Base-by-base conservation (phyloP, 2,888 invertebrate genomes). In the Scaptomyza flava region DNA sequence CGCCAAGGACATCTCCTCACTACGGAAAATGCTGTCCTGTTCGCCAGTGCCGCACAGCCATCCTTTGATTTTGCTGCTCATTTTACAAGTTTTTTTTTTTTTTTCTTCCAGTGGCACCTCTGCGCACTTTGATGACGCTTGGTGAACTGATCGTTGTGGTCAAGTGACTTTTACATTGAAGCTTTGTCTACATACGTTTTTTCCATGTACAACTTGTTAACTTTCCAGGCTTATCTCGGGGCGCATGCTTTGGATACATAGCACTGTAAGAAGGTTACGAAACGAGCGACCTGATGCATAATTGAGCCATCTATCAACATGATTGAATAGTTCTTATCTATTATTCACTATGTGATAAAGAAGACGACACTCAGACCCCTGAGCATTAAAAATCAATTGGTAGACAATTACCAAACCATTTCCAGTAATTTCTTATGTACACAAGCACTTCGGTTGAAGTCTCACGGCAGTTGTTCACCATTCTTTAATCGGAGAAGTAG, bases 1-100 rank as follows among this genome's bases (percentile, higher is more conserved):
- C 93, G 97, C 96, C 84, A 97, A 93, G 65, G 95, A 95, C 97
- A 98, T 98, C 93, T 96, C 95, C 91, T 97, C 97, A 91, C 97
- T 96, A 67, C 97, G 94, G 92, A 97, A 97, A 93, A 97, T 94
- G 84, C 95, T 94, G 92, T 95, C 95, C 95, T 83, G 64, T 46
- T 53, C 53, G 12, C 77, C 68, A 20, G 68, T 42, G 61, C 86
- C 72, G 27, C 45, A 75, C 30, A 72, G n/a, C 45, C 56, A 79
- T 66, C 64, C 82, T 58, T 66, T 70, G 1, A 80, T 1, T 46
- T 68, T 76, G 7, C 42, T 58, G 23, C 65, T 41, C 74, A 77
- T 77, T 30, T 20, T 46, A 0, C 2, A 34, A 7, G 3, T 34
- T 60, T 36, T 60, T 36, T 36, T 62, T 36, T 36, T 34, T 34